Evolutionary conservation across 2,797 vertebrate genomes (phyloP).

Genomic region (Toxotes lorentzi): DNA sequence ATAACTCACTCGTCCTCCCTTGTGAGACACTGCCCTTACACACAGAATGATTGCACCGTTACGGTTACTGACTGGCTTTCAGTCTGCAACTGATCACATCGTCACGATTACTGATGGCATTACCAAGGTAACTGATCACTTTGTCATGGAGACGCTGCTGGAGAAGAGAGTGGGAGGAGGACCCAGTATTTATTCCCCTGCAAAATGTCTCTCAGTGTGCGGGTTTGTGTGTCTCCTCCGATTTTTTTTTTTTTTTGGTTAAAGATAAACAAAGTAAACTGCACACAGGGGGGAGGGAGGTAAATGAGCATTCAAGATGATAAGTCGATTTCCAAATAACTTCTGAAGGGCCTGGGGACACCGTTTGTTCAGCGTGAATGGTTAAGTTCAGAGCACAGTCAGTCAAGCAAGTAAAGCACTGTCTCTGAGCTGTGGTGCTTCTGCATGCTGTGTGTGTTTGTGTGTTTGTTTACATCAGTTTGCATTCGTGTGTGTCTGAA

Average conservation of each 20-base stretch:
- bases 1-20: constrained; percentile 47
- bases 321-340: constrained; percentile 75
- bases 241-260: constrained; percentile 48
- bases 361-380: constrained; percentile 54
- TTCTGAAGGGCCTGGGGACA: constrained; percentile 60
- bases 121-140: constrained; percentile 73
- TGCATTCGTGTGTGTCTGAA: constrained; percentile 49
- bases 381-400: constrained; percentile 68
- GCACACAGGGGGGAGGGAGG: constrained; percentile 27
- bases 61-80: constrained; percentile 65
- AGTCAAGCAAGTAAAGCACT: constrained; percentile 41
- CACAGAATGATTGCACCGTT: constrained; percentile 51
- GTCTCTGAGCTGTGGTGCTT: constrained; percentile 2
- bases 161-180: constrained; percentile 42
- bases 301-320: constrained; percentile 76
- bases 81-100: constrained; percentile 68
- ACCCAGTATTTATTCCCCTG: constrained; percentile 27
- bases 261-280: constrained; percentile 58
- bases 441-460: constrained; percentile 17
- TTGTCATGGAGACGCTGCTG: constrained; percentile 55
- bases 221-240: constrained; percentile 12
- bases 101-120: constrained; percentile 74
- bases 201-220: constrained; percentile 18
- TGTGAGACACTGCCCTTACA: constrained; percentile 52
- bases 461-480: constrained; percentile 54